Evolutionary conservation across 2,113 vertebrate species (phyloP).

Genomic region (Leptobrachium ailaonicum): DNA sequence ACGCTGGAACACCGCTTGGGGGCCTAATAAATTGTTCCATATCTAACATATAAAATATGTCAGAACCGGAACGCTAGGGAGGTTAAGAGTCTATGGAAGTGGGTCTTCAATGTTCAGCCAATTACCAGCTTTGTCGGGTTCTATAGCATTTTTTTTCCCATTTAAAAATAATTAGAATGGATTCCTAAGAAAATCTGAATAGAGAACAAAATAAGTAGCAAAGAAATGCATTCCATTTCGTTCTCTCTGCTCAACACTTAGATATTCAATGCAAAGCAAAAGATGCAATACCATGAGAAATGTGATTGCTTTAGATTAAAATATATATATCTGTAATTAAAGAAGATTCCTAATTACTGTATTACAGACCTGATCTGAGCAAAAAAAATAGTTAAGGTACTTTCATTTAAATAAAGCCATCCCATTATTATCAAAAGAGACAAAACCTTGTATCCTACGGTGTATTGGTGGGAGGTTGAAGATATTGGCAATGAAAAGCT

Average conservation of each 20-base stretch:
- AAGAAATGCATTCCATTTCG: no score
- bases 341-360: conserved; percentile 15
- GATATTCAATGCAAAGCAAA: not conserved
- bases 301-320: not conserved
- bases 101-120: no score
- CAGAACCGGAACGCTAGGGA: no score
- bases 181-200: no score
- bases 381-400: conserved; percentile 30
- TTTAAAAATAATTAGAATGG: no score
- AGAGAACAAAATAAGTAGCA: no score
- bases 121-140: no score
- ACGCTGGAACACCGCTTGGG: no score
- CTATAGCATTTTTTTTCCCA: no score
- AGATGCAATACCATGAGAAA: not conserved
- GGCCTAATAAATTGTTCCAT: no score
- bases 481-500: conserved; percentile 64
- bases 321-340: conserved; percentile 28
- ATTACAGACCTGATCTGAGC: conserved; percentile 22
- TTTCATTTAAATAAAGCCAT: conserved; percentile 44
- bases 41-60: no score
- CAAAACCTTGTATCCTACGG: conserved; percentile 55
- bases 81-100: no score
- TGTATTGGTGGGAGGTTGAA: conserved; percentile 59
- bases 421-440: conserved; percentile 49
- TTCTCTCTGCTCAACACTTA: not conserved